A percentile compares a stretch with the other conserved stretches of the same genome.
Evolutionary conservation across 1,140 invertebrate species (phyloP).

Genomic region (Drosophila repleta): DNA sequence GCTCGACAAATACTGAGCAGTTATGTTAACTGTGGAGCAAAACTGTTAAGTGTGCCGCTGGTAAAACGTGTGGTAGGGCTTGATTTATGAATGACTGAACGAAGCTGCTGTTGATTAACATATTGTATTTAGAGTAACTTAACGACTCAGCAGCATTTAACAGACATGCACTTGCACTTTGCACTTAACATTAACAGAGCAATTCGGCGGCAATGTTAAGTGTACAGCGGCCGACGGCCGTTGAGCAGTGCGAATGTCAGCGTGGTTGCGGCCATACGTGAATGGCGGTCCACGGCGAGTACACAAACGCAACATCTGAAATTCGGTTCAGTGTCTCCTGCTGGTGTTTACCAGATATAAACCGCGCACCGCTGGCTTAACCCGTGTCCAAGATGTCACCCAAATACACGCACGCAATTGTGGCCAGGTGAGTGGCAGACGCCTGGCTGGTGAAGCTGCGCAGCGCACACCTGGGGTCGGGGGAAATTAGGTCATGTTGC

Average conservation of each 20-base stretch:
- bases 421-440: slow-evolving; percentile 64
- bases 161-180: not conserved
- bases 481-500: slow-evolving; percentile 46
- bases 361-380: slow-evolving; percentile 25
- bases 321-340: slow-evolving; percentile 29
- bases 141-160: not conserved
- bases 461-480: slow-evolving; percentile 26
- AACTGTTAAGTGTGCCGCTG: not conserved
- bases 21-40: slow-evolving; percentile 7
- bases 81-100: slow-evolving; percentile 6
- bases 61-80: not conserved
- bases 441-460: slow-evolving; percentile 12
- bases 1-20: slow-evolving; percentile 14
- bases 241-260: slow-evolving; percentile 22
- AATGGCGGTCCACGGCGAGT: slow-evolving; percentile 31
- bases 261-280: slow-evolving; percentile 15
- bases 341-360: slow-evolving; percentile 37
- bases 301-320: slow-evolving; percentile 40
- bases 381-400: slow-evolving; percentile 55
- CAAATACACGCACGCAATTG: slow-evolving; percentile 76
- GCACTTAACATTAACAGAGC: not conserved
- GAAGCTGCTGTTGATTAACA: no score
- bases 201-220: slow-evolving; percentile 2
- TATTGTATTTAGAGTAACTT: not conserved
- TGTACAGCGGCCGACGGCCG: no score